Evolutionary conservation across 2,113 vertebrate genomes (phyloP), one percentile per base, ranked within the genome.

Genomic region (Erythrocercus mccallii): DNA sequence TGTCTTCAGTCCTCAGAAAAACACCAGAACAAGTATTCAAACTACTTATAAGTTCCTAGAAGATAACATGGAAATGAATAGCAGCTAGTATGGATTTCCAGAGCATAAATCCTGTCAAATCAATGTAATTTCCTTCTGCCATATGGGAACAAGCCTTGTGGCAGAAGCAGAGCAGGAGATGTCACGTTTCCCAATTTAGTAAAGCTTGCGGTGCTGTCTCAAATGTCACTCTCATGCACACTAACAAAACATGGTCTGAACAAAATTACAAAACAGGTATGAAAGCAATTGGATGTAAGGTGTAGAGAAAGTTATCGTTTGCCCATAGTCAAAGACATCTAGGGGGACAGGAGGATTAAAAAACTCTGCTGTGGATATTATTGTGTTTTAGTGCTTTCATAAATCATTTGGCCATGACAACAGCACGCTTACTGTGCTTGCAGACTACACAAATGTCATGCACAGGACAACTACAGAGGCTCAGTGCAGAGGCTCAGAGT

Each of bases 51-150:
- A 93, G 71, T 11, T 1, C 64, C 86, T 71, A 78, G 76, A 92
- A 93, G 86, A 92, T 77, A 88, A 70, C 64, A 90, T 30, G 64
- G 76, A 94, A 95, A 90, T 78, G 15, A 88, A 88, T 18, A 93
- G 68, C 51, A 83, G 33, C 47, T 56, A 90, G 35, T 77, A 91
- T 60, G 72, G 83, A 93, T 92, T 86, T 88, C 86, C 21, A 77
- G 54, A 90, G 27, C 72, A 90, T 90, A 93, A 95, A 96, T 91
- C 72, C 72, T n/a, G 44, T 74, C 88, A 92, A 86, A 94, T 91
- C 80, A 90, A 86, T 83, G 78, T 42, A 35, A 90, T 95, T 92
- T 95, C 62, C 72, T 83, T 78, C 83, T 74, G 64, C 68, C 71
- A 58, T 28, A 74, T 25, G 60, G 86, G 40, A 94, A 62, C 27